Conservation (phyloP, 2,113 vertebrate genomes). For the Eptesicus fuscus region DNA sequence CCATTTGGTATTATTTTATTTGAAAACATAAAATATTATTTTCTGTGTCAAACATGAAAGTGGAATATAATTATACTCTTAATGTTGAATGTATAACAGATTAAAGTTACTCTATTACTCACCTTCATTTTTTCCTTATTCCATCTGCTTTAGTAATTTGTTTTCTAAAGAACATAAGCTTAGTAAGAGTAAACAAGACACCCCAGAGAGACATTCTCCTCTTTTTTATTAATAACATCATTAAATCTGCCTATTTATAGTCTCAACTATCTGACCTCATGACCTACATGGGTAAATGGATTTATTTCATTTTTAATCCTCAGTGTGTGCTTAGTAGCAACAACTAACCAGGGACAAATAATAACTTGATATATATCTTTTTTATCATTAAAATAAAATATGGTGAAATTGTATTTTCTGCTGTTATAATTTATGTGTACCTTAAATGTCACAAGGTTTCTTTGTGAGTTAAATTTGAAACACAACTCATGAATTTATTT, state of each 20-base stretch:
- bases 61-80: conserved; percentile 7
- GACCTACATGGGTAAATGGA: conserved; percentile 68
- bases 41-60: conserved; percentile 30
- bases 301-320: conserved; percentile 76
- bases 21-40: too few species aligned
- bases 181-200: conserved; percentile 23
- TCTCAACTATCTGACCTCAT: conserved; percentile 70
- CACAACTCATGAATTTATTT: background rate
- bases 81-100: background rate
- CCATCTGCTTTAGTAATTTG: conserved; percentile 50
- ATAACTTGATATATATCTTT: conserved; percentile 65
- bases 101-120: conserved; percentile 37
- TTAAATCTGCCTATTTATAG: conserved; percentile 81
- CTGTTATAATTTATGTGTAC: background rate
- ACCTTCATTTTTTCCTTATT: conserved; percentile 43
- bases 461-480: background rate
- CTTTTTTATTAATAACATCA: conserved; percentile 68
- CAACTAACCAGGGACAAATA: conserved; percentile 68
- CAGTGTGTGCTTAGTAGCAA: conserved; percentile 68
- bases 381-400: conserved; percentile 63
- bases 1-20: too few species aligned
- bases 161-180: conserved; percentile 49
- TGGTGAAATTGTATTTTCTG: background rate
- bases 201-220: background rate
- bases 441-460: background rate